These are phyloP conservation scores for Brienomyrus longianalis DNA, from an alignment of 2,113 vertebrate species.

Conservation along the genomic window DNA sequence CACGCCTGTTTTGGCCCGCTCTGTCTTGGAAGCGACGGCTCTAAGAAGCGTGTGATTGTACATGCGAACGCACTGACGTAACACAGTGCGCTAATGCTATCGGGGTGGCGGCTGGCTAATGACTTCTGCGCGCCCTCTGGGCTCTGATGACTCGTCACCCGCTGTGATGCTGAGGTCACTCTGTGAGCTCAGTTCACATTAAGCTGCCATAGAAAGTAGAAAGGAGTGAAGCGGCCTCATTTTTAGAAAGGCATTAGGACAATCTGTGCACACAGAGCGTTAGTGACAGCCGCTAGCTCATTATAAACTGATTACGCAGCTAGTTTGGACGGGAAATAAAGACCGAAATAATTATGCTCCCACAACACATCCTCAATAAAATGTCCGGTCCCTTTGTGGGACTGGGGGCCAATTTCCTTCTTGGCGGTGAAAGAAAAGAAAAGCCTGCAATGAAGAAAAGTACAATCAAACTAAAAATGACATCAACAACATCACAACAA, in stretches of 20 bases:
- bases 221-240: neutral
- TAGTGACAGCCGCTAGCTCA: neutral
- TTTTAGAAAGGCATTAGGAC: neutral
- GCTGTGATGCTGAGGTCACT: neutral
- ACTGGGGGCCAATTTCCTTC: neutral
- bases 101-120: neutral
- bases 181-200: neutral
- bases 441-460: neutral
- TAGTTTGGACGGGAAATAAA: neutral
- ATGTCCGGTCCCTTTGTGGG: neutral
- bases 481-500: neutral
- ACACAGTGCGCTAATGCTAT: neutral
- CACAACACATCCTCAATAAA: neutral
- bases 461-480: neutral
- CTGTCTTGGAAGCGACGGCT: neutral
- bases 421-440: neutral
- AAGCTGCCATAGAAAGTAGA: neutral
- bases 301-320: neutral
- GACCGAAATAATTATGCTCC: neutral
- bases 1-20: neutral
- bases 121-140: neutral
- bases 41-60: neutral
- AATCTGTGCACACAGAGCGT: neutral
- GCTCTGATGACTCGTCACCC: neutral
- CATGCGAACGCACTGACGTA: neutral